These are phyloP conservation scores for Ceratitis capitata DNA, from an alignment of 1,140 invertebrate genomes.

Conservation along the genomic window DNA sequence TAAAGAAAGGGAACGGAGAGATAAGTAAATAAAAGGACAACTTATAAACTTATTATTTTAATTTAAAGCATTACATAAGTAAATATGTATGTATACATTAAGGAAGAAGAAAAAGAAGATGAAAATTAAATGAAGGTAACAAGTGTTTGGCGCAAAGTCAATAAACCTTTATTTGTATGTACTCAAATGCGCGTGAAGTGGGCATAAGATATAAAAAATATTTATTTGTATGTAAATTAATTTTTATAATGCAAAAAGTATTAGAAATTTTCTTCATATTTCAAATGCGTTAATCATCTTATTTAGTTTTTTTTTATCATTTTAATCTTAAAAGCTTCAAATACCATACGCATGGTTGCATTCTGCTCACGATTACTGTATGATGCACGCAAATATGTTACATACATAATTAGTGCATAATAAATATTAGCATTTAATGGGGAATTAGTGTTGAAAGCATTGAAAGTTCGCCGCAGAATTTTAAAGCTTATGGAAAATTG, in stretches of 20 bases:
- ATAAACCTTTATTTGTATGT: background rate
- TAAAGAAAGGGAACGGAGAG: background rate
- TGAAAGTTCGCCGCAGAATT: background rate
- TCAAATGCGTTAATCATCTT: too few relatives aligned
- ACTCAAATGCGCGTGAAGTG: too few relatives aligned
- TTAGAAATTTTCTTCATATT: too few relatives aligned
- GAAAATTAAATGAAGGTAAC: background rate
- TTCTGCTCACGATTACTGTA: background rate
- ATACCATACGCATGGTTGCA: background rate
- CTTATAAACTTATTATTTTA: slow-evolving; percentile 18
- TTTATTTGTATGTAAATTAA: slow-evolving; percentile 1
- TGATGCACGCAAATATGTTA: background rate
- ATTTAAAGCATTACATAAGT: slow-evolving; percentile 22
- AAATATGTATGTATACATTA: background rate
- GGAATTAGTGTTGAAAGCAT: background rate
- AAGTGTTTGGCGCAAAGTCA: background rate
- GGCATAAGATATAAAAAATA: background rate
- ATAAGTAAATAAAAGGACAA: background rate
- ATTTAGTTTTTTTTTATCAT: too few relatives aligned
- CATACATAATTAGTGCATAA: background rate
- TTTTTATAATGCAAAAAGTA: background rate
- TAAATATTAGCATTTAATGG: background rate
- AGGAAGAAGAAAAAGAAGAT: background rate
- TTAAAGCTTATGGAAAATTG: slow-evolving; percentile 13
- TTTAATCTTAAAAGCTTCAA: too few relatives aligned